Evolutionary conservation across 2,888 invertebrate genomes (phyloP), one percentile per base, ranked within the genome.

Genomic region (Calameuta pallipes): DNA sequence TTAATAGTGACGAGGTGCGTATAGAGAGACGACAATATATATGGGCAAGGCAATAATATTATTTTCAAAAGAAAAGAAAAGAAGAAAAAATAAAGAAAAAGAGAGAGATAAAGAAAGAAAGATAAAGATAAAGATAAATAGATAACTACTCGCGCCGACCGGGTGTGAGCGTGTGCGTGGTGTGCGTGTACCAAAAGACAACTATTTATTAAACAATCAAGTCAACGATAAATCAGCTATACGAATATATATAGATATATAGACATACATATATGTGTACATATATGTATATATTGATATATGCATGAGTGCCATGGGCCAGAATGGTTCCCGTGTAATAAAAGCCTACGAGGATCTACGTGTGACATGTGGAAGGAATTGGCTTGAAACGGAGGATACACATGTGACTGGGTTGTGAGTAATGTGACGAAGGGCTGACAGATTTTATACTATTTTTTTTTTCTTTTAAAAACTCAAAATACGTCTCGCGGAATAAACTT

Each of bases 71-170:
- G 78, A 78, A 82, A 78, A 80, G 77, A 84, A 78, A 79, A 78
- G 56, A 41, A 70, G 73, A 34, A 78, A 75, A n/a, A 80, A 30
- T 79, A 77, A 83, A 76, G 82, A 81, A 79, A 82, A 78, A 12
- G 12, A 36, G 3, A 36, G 36, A 36, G 0, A 35, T 11, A 36
- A 1, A 36, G 36, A 36, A 75, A 78, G 82, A 81, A 80, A 80
- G 76, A 76, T 76, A 81, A 80, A 78, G 75, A 84, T 15, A 41
- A 82, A 82, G 82, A 80, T 80, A 82, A 79, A 79, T 80, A 73
- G 75, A 79, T 80, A 79, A 80, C 83, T 83, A 83, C 82, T 80
- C 77, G 77, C 80, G 80, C 74, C 76, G 80, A 80, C 80, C 79
- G 80, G 79, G 78, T 82, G 71, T 70, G 76, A 76, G 76, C 73